Conservation (phyloP, 2,797 vertebrate genomes). For the Tachyglossus aculeatus region DNA sequence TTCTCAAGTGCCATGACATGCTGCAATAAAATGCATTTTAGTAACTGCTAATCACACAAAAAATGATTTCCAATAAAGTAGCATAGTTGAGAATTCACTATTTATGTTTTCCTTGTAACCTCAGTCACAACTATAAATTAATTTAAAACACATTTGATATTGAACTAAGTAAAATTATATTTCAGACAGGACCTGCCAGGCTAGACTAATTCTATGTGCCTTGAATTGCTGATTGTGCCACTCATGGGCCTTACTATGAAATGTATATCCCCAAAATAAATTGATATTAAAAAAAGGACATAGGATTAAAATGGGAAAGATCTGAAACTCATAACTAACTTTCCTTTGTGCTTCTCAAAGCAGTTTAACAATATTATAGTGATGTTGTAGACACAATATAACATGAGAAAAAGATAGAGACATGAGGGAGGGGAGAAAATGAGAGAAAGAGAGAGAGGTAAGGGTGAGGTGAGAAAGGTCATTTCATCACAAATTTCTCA, state of each 20-base stretch:
- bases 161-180: neutral
- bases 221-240: neutral
- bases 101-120: neutral
- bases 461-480: too few species aligned
- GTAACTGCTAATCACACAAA: neutral
- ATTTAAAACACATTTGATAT: neutral
- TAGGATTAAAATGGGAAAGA: neutral
- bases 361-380: too few species aligned
- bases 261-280: too few species aligned
- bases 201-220: neutral
- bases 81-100: neutral
- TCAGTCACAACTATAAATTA: neutral
- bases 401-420: too few species aligned
- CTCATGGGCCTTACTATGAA: neutral
- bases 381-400: too few species aligned
- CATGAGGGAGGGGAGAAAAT: too few species aligned
- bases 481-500: too few species aligned
- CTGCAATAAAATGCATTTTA: neutral
- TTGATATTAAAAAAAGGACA: neutral
- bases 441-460: too few species aligned
- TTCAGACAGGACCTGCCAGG: neutral
- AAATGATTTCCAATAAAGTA: constrained; percentile 10
- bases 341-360: too few species aligned
- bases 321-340: neutral
- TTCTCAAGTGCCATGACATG: neutral